Conservation (phyloP, 1,140 invertebrate species). For the Drosophila tropicalis region DNA sequence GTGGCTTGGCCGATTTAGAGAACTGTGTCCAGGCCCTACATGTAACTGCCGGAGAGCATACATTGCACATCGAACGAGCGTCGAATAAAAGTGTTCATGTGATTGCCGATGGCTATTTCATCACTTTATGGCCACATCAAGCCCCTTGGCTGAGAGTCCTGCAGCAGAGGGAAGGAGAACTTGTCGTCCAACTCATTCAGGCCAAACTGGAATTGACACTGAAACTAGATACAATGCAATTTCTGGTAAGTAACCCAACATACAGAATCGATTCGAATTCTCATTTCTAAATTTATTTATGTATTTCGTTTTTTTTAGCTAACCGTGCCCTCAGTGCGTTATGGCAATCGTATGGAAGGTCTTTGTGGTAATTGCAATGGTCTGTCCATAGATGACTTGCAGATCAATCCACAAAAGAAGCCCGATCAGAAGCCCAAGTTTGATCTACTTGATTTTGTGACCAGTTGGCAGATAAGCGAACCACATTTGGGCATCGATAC, state of each 20-base stretch:
- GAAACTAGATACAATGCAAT: too few relatives aligned
- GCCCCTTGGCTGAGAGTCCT: too few relatives aligned
- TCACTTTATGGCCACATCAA: too few relatives aligned
- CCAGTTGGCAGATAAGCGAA: constrained; percentile 86
- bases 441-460: constrained; percentile 84
- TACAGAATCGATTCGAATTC: constrained; percentile 56
- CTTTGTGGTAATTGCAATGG: constrained; percentile 91
- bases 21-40: constrained; percentile 83
- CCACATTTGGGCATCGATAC: constrained; percentile 73
- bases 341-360: constrained; percentile 89
- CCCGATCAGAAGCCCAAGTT: constrained; percentile 33
- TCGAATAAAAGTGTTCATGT: too few relatives aligned
- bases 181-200: too few relatives aligned
- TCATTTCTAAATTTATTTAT: constrained; percentile 84
- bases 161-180: too few relatives aligned
- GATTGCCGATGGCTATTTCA: too few relatives aligned
- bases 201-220: too few relatives aligned
- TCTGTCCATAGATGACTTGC: constrained; percentile 86
- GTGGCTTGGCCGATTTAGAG: constrained; percentile 26
- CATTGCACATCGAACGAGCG: too few relatives aligned
- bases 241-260: too few relatives aligned
- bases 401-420: constrained; percentile 82
- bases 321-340: constrained; percentile 77
- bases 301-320: constrained; percentile 84
- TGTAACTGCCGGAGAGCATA: constrained; percentile 64